Base-by-base conservation (phyloP, 2,888 invertebrate species). In the Oscheius onirici region DNA sequence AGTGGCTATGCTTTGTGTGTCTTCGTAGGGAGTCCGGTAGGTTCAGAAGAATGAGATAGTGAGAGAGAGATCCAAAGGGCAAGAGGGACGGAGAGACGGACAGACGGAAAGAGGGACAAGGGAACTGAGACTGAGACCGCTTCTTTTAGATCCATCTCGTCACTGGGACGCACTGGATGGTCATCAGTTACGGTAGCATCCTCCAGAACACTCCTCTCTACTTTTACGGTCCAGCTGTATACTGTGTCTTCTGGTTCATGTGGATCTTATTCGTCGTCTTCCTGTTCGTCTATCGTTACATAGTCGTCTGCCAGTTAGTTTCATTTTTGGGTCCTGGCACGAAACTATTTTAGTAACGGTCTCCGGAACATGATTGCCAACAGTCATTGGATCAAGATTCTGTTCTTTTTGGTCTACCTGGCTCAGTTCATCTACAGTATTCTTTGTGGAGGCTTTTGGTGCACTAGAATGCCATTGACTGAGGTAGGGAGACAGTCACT, bases 261-360 rank as follows among this genome's bases (percentile, higher is more conserved):
- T 60, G 60, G 60, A 60, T 60, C 15, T 20, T 8, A 1, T 40
- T 60, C 15, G 41, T 60, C 17, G 60, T 60, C 13, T 13, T 60
- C 20, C 41, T 60, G 3, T 60, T 60, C 44, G 60, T 60, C n/a
- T 43, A 63, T 28, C 46, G 63, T 2, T 63, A 44, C 13, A 22
- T 44, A 1, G 63, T 46, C 11, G 49, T 46, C n/a, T 63, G 63
- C 22, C n/a, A 28, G 63, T 44, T 6, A 24, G 63, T 55, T 28
- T 13, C 15, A 34, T 34, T 6, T 34, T 34, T 34, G 0, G 34
- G 34, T 6, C 34, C 34, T 34, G 34, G 15, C 1, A 3, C 22
- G 20, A 10, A 46, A 17, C 3, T 0, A 0, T 3, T 55, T 24
- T 11, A 55, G 54, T 24, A 26, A 55, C 34, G 15, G 8, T 24